A percentile compares a stretch with the other conserved stretches of the same genome.
Evolutionary conservation across 2,113 vertebrate species (phyloP).

Genomic region (Scortum barcoo): DNA sequence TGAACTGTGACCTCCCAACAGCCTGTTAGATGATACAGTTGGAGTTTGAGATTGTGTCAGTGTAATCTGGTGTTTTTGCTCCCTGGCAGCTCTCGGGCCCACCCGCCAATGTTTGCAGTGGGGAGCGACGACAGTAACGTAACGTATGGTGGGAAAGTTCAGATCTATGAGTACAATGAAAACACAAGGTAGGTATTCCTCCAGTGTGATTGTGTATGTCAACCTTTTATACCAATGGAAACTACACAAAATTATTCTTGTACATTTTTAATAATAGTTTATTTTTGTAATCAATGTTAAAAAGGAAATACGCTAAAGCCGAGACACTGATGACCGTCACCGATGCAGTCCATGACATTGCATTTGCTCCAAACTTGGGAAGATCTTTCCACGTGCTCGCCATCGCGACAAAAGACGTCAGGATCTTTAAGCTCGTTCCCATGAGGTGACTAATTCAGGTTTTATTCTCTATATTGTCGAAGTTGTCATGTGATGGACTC

Average conservation of each 20-base stretch:
- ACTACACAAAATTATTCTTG: neutral
- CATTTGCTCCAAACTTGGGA: conserved; percentile 98
- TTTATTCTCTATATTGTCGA: neutral
- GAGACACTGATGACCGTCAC: conserved; percentile 96
- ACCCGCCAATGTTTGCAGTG: conserved; percentile 97
- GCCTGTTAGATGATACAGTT: neutral
- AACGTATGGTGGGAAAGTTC: conserved; percentile 94
- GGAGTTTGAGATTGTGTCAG: neutral
- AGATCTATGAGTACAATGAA: conserved; percentile 98
- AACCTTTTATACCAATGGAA: neutral
- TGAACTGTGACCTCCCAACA: neutral
- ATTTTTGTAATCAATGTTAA: conserved; percentile 10
- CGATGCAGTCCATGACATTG: conserved; percentile 95
- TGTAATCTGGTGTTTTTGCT: neutral
- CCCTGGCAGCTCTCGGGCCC: conserved; percentile 90
- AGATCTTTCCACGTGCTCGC: conserved; percentile 97
- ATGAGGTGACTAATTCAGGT: conserved; percentile 84
- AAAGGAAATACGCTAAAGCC: conserved; percentile 96
- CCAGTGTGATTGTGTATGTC: neutral
- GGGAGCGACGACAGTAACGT: conserved; percentile 96
- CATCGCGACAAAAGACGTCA: conserved; percentile 97
- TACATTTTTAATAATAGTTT: neutral
- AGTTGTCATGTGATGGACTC: neutral
- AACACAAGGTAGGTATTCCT: conserved; percentile 90
- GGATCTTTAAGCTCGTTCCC: conserved; percentile 96